Evolutionary conservation across 2,888 invertebrate genomes (phyloP).

Genomic region (Myopa tessellatipennis): DNA sequence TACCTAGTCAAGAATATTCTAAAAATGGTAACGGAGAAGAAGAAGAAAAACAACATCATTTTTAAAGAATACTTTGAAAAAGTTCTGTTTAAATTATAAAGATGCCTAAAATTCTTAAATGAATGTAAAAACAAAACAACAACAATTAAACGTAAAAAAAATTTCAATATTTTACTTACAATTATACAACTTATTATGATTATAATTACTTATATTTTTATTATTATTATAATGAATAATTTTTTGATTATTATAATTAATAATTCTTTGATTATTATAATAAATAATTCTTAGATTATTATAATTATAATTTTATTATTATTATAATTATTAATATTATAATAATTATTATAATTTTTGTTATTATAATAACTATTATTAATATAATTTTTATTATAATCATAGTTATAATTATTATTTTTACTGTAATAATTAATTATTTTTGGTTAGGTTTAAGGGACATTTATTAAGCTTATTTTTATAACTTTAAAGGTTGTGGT

Average conservation of each 20-base stretch:
- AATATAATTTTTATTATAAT: slow-evolving; percentile 5
- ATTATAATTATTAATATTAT: neutral
- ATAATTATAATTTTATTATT: neutral
- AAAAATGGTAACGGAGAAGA: slow-evolving; percentile 8
- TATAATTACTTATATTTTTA: too few species aligned
- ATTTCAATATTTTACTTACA: slow-evolving; percentile 1
- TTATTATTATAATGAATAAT: neutral
- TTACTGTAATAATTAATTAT: neutral
- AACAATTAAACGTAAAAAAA: neutral
- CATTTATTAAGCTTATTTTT: slow-evolving; percentile 29
- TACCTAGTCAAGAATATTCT: slow-evolving; percentile 36
- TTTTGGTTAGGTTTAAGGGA: slow-evolving; percentile 11
- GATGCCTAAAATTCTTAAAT: too few species aligned
- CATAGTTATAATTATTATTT: neutral
- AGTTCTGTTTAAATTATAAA: neutral
- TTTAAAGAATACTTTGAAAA: neutral
- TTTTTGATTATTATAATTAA: slow-evolving; percentile 3
- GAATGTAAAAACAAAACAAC: neutral
- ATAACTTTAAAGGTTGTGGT: slow-evolving; percentile 36
- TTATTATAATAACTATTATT: too few species aligned
- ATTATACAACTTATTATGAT: neutral
- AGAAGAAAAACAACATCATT: neutral
- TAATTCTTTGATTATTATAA: neutral
- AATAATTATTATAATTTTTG: neutral
- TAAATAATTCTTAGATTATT: too few species aligned